A percentile compares a stretch with the other conserved stretches of the same genome.
phyloP scores from a whole-genome alignment of 92 coral and sea anemone species.

The Porites evermanni region DNA sequence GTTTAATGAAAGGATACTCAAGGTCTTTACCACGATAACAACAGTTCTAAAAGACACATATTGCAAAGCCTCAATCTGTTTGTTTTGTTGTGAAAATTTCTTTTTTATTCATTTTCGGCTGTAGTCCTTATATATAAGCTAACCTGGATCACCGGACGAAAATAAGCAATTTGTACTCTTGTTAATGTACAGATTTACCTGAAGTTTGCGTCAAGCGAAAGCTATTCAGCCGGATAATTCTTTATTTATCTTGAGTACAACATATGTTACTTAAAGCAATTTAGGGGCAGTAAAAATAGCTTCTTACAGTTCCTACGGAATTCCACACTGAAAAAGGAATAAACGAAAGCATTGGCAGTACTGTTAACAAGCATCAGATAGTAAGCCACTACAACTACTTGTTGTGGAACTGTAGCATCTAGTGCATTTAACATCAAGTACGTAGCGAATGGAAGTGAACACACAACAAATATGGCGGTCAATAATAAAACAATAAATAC shows the following conservation, averaged over 20 bases:
- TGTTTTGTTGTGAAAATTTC: too few relatives aligned
- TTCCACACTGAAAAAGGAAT: constrained; percentile 87
- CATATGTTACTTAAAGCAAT: not conserved
- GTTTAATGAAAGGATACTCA: too few relatives aligned
- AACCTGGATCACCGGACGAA: not conserved
- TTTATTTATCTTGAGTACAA: not conserved
- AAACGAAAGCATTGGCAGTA: constrained; percentile 85
- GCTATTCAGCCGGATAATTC: not conserved
- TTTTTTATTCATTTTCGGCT: not conserved
- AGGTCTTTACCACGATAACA: too few relatives aligned
- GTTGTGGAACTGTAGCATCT: constrained; percentile 42
- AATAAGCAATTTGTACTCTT: too few relatives aligned
- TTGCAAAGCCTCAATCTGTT: too few relatives aligned
- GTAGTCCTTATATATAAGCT: not conserved
- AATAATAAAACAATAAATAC: constrained; percentile 71
- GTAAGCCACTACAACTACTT: constrained; percentile 68
- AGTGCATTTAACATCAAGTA: constrained; percentile 59
- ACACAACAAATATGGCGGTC: constrained; percentile 80
- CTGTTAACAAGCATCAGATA: constrained; percentile 88
- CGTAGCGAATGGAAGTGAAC: constrained; percentile 81
- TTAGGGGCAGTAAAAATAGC: constrained; percentile 35
- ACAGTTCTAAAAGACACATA: too few relatives aligned
- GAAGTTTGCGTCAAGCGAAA: not conserved
- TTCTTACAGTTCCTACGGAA: constrained; percentile 74
- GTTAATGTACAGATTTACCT: too few relatives aligned